Conservation (phyloP, 2,797 vertebrate species). For the Erethizon dorsatum region DNA sequence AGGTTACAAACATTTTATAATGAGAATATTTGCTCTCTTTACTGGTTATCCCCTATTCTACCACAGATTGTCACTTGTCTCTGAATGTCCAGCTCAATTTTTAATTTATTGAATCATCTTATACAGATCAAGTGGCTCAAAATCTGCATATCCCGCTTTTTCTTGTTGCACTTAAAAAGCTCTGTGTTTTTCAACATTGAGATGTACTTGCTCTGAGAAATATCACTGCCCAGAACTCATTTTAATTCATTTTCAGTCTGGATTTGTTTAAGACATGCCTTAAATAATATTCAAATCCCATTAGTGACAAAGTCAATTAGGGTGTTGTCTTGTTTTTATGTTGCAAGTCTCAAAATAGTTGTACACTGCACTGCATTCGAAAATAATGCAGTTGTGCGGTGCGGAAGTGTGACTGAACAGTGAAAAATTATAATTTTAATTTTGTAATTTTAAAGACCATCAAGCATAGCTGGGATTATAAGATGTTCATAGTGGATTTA, state of each 20-base stretch:
- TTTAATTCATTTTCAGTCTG: slow-evolving; percentile 61
- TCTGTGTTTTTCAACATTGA: slow-evolving; percentile 88
- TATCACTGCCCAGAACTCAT: slow-evolving; percentile 82
- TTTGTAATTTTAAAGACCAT: slow-evolving; percentile 66
- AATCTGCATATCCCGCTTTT: slow-evolving; percentile 81
- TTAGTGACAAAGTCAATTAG: slow-evolving; percentile 64
- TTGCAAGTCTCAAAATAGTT: slow-evolving; percentile 76
- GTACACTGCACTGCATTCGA: slow-evolving; percentile 85
- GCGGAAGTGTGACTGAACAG: slow-evolving; percentile 79
- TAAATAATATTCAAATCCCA: slow-evolving; percentile 63
- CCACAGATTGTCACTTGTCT: slow-evolving; percentile 86
- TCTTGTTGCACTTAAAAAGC: slow-evolving; percentile 88
- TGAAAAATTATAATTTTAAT: slow-evolving; percentile 80
- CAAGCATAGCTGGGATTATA: slow-evolving; percentile 65
- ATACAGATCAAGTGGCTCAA: slow-evolving; percentile 79
- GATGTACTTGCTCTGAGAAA: slow-evolving; percentile 83
- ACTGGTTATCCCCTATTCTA: slow-evolving; percentile 72
- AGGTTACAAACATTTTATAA: slow-evolving; percentile 82
- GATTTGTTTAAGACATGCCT: slow-evolving; percentile 75
- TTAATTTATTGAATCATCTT: slow-evolving; percentile 77
- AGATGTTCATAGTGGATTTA: slow-evolving; percentile 64
- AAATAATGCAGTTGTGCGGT: slow-evolving; percentile 88
- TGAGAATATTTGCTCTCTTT: slow-evolving; percentile 75
- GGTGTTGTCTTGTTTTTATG: slow-evolving; percentile 47
- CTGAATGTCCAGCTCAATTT: slow-evolving; percentile 84